phyloP scores from a whole-genome alignment of 1,140 invertebrate species.

The Thaumatotibia leucotreta region DNA sequence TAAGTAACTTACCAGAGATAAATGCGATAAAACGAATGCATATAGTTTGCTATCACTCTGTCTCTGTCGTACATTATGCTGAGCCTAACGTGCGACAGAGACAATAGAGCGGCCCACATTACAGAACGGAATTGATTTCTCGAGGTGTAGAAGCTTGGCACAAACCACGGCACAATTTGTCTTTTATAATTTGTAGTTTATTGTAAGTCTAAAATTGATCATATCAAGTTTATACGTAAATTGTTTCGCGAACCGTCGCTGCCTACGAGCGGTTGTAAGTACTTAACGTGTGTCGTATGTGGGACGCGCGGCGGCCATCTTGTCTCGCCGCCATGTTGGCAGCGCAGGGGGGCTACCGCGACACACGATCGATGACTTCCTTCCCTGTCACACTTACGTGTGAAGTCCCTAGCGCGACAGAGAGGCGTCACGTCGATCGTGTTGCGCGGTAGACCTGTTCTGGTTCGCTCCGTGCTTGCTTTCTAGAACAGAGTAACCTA shows the following conservation, averaged over 20 bases:
- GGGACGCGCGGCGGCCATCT: neutral
- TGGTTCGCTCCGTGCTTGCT: conserved; percentile 52
- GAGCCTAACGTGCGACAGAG: neutral
- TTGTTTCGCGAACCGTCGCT: conserved; percentile 16
- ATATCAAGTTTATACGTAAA: conserved; percentile 75
- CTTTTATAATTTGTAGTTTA: conserved; percentile 34
- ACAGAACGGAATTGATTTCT: conserved; percentile 19
- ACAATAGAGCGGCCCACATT: conserved; percentile 4
- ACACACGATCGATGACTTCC: no score
- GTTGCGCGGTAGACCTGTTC: no score
- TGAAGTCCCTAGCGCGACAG: no score
- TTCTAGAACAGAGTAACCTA: conserved; percentile 42
- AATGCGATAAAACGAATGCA: conserved; percentile 2
- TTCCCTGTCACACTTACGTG: no score
- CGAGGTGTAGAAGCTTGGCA: conserved; percentile 25
- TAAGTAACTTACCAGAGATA: neutral
- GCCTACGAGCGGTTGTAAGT: neutral
- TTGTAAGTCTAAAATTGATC: conserved; percentile 61
- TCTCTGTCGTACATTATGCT: neutral
- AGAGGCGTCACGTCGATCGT: no score
- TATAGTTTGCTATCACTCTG: neutral
- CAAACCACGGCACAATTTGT: conserved; percentile 19
- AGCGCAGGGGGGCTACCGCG: no score
- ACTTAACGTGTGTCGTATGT: conserved; percentile 1
- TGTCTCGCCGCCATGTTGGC: neutral